Evolutionary conservation across 2,113 vertebrate species (phyloP).

Genomic region (Scomber scombrus): DNA sequence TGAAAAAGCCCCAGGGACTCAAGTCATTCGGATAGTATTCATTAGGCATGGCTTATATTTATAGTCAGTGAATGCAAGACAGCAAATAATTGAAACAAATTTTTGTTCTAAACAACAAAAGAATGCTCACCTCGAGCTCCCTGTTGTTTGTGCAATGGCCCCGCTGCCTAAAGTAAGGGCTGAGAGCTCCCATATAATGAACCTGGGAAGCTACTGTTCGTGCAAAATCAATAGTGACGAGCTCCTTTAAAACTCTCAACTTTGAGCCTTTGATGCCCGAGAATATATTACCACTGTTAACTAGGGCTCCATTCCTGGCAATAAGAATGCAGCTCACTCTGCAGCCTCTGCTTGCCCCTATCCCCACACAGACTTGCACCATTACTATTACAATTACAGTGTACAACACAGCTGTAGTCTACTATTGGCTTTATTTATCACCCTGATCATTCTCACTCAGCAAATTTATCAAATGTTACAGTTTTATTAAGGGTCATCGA

Average conservation of each 20-base stretch:
- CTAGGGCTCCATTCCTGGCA: conserved; percentile 57
- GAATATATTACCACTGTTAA: conserved; percentile 76
- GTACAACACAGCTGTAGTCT: conserved; percentile 13
- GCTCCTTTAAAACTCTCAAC: conserved; percentile 78
- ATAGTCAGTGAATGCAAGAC: conserved; percentile 63
- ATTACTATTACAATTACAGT: conserved; percentile 44
- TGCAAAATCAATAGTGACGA: conserved; percentile 79
- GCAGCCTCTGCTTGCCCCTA: conserved; percentile 51
- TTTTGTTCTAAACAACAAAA: conserved; percentile 70
- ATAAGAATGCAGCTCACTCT: conserved; percentile 71
- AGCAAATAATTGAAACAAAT: conserved; percentile 62
- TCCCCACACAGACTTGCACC: conserved; percentile 35
- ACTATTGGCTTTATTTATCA: conserved; percentile 63
- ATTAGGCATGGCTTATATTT: conserved; percentile 69
- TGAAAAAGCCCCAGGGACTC: conserved; percentile 47
- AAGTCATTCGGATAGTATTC: conserved; percentile 59
- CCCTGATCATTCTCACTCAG: conserved; percentile 55
- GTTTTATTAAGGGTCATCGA: conserved; percentile 65
- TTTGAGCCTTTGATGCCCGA: conserved; percentile 75
- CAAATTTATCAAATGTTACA: conserved; percentile 68
- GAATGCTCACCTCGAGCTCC: conserved; percentile 32
- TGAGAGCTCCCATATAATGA: conserved; percentile 77
- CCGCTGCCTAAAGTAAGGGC: conserved; percentile 44
- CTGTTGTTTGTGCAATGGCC: conserved; percentile 62
- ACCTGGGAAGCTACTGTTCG: conserved; percentile 64